Conservation (phyloP, 2,797 vertebrate genomes). For the Galago senegalensis region DNA sequence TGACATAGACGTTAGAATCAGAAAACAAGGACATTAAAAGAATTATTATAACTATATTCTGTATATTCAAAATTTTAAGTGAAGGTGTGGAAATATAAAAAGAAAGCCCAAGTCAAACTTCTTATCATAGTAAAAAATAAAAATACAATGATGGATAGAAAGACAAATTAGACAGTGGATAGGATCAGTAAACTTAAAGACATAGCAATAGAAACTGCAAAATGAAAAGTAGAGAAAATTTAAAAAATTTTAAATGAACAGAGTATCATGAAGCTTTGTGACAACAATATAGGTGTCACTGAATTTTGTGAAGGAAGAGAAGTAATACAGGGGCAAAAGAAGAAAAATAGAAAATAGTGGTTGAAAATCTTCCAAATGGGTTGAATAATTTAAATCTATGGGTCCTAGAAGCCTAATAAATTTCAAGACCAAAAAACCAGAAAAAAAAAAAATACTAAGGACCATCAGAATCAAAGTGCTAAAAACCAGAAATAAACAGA, state of each 20-base stretch:
- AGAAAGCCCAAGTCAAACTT: neutral
- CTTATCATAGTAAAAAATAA: neutral
- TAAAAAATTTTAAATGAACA: neutral
- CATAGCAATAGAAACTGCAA: neutral
- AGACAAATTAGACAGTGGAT: neutral
- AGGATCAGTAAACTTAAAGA: neutral
- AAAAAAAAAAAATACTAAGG: neutral
- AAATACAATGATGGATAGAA: neutral
- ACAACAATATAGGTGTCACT: neutral
- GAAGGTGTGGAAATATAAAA: neutral
- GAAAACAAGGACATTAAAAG: neutral
- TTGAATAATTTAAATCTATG: neutral
- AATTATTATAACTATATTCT: neutral
- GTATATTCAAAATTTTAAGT: neutral
- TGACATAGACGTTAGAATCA: neutral
- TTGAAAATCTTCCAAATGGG: neutral
- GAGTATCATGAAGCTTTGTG: neutral
- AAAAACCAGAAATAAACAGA: neutral
- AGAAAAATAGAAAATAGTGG: neutral
- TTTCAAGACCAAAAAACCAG: neutral
- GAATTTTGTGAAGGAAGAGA: neutral
- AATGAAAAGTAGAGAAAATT: neutral
- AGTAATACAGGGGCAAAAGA: neutral
- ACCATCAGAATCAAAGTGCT: neutral
- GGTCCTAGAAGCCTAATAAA: neutral